Base-by-base conservation (phyloP, 30 jellyfish, hydroid and myxozoan genomes). In the Cassiopea xamachana region DNA sequence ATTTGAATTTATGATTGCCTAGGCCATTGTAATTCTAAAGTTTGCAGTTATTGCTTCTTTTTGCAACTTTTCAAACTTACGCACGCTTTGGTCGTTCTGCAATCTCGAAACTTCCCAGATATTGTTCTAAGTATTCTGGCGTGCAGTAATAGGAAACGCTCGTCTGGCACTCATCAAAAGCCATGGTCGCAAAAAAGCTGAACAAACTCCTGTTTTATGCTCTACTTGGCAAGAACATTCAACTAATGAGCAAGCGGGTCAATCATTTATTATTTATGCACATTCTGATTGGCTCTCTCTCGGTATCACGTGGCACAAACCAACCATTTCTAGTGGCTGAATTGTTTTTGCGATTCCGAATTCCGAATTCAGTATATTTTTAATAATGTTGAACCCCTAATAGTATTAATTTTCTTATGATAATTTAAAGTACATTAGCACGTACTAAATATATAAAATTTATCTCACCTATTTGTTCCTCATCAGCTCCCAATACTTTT, bases 11-110 rank as follows among this genome's bases (percentile, higher is more conserved):
- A 10, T 10, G 64, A 55, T 55, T 55, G 64, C 10, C 0, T 55
- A 55, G 64, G 7, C 64, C 64, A 55, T 55, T 55, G 7, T 55
- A 55, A 55, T 55, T 55, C 12, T 55, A 55, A 6, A 10, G 12
- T 55, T 6, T 55, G 7, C 12, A 55, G 12, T 6, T 6, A 3
- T 16, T 7, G 8, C 2, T 13, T 64, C 74, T 27, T 19, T 18
- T 87, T 76, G 1, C 80, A 8, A 60, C 78, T 19, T 6, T 17
- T 71, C 27, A 64, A 45, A 68, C 91, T 48, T 69, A 90, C 96
- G 91, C 95, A 80, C 98, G 84, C 88, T 90, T 88, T 47, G 97
- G 98, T 59, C 98, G 98, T 50, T 96, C 99, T 73, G 87, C 90
- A 18, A 93, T 92, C 64, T 90, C 91, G 78, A 96, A 96, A 67